phyloP scores from a whole-genome alignment of 1,140 invertebrate genomes.

The Polypedilum pembai region DNA sequence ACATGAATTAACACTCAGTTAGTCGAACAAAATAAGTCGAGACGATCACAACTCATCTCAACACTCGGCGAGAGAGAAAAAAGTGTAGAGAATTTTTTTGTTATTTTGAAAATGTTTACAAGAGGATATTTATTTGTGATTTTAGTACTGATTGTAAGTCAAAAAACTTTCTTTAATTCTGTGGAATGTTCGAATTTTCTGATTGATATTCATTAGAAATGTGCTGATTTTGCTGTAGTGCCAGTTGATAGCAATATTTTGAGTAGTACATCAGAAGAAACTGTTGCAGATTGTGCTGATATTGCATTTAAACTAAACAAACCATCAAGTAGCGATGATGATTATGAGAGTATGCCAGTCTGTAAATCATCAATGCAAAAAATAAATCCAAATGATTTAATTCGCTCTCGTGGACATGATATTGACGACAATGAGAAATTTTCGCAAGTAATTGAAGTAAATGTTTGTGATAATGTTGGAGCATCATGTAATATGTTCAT shows the following conservation, averaged over 20 bases:
- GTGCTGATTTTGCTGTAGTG: background rate
- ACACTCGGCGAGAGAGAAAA: background rate
- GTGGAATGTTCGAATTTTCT: background rate
- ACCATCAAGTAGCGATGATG: background rate
- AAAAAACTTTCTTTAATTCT: background rate
- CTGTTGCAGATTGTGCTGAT: background rate
- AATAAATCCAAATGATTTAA: conserved; percentile 7
- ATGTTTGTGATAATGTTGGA: background rate
- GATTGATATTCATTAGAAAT: background rate
- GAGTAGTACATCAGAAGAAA: background rate
- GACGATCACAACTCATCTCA: background rate
- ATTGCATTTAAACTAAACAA: background rate
- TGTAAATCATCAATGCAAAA: background rate
- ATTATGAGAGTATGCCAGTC: background rate
- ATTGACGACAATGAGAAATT: background rate
- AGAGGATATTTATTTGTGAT: background rate
- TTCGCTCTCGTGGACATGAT: background rate
- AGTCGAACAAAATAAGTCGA: conserved; percentile 12
- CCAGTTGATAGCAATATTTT: background rate
- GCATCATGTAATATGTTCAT: background rate
- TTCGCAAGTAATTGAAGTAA: background rate
- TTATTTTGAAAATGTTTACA: background rate
- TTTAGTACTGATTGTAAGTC: background rate
- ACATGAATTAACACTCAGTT: background rate
- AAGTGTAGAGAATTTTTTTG: background rate